A percentile compares a stretch with the other conserved stretches of the same genome.
phyloP scores from a whole-genome alignment of 2,797 vertebrate genomes.

The Hypotaenidia okinawae region DNA sequence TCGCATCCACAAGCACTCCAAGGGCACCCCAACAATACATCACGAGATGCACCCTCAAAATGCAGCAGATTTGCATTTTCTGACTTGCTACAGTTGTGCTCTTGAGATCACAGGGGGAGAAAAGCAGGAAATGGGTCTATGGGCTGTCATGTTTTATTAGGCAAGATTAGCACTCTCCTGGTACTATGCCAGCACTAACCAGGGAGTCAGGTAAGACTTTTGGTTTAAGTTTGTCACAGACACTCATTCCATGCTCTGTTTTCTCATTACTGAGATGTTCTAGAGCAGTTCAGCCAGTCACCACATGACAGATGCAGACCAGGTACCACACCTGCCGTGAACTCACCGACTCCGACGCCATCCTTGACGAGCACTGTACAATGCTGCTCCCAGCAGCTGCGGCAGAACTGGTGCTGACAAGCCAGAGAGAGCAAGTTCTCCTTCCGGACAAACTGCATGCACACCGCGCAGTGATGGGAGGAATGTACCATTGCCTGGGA shows the following conservation, averaged over 20 bases:
- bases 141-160: background rate
- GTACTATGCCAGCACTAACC: background rate
- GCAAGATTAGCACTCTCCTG: background rate
- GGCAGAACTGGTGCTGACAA: constrained; percentile 98
- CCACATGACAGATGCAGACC: background rate
- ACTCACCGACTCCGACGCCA: constrained; percentile 95
- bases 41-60: background rate
- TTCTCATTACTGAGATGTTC: background rate
- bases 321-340: background rate
- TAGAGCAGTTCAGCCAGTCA: background rate
- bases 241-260: background rate
- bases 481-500: constrained; percentile 83
- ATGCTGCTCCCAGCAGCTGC: constrained; percentile 99
- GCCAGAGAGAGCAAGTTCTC: constrained; percentile 92
- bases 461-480: constrained; percentile 96
- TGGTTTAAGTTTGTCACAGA: background rate
- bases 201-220: background rate
- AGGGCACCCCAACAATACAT: background rate
- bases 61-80: background rate
- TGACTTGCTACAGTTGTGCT: background rate
- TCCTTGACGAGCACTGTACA: constrained; percentile 98
- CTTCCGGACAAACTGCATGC: constrained; percentile 96
- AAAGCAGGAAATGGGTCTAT: background rate
- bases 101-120: background rate
- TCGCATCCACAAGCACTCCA: background rate